Conservation (phyloP, 2,113 vertebrate species). For the Hylia prasina region DNA sequence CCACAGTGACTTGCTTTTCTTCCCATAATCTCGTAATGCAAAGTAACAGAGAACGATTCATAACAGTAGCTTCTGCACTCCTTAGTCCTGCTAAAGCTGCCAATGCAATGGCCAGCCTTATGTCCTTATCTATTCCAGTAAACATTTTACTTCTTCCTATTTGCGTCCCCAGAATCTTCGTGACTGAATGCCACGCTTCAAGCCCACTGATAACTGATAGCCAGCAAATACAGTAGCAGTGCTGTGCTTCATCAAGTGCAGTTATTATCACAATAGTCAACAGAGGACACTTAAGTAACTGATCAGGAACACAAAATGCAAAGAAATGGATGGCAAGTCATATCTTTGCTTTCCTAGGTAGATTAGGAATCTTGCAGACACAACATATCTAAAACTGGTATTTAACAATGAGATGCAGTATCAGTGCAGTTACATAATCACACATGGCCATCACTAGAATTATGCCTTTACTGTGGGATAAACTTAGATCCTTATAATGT, state of each 20-base stretch:
- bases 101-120: background rate
- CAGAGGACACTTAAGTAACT: background rate
- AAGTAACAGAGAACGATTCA: background rate
- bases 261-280: background rate
- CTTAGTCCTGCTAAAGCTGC: background rate
- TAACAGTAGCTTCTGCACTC: background rate
- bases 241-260: background rate
- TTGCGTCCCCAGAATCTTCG: background rate
- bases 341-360: background rate
- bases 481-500: background rate
- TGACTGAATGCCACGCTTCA: background rate
- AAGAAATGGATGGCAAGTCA: background rate
- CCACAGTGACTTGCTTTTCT: background rate
- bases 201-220: background rate
- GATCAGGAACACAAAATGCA: background rate
- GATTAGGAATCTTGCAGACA: background rate
- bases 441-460: background rate
- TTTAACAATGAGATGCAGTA: background rate
- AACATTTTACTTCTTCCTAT: background rate
- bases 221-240: background rate
- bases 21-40: background rate
- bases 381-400: background rate
- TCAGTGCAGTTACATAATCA: background rate
- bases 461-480: background rate
- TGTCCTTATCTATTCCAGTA: background rate